A percentile compares a stretch with the other conserved stretches of the same genome.
Evolutionary conservation across 1,140 invertebrate species (phyloP).

Genomic region (Polypedilum vanderplanki): DNA sequence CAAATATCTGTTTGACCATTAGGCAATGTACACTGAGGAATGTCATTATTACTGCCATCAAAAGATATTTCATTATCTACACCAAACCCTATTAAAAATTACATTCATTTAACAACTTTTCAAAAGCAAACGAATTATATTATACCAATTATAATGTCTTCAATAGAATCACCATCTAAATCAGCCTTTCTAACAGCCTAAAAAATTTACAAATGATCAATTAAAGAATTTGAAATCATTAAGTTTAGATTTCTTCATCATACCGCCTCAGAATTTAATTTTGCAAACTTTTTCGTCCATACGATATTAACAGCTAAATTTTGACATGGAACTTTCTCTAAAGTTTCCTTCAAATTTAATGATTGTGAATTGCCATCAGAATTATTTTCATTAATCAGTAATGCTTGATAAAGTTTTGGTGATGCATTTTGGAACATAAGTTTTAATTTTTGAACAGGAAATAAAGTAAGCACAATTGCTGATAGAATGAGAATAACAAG

Average conservation of each 20-base stretch:
- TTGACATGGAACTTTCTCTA: conserved; percentile 56
- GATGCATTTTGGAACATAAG: conserved; percentile 47
- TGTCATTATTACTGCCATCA: conserved; percentile 25
- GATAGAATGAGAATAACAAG: conserved; percentile 51
- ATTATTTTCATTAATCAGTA: conserved; percentile 22
- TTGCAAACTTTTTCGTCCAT: conserved; percentile 66
- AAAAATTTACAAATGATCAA: too few species aligned
- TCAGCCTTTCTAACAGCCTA: conserved; percentile 55
- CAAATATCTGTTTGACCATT: conserved; percentile 49
- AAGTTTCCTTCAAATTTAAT: not conserved
- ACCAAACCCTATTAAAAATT: conserved; percentile 53
- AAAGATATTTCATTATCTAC: conserved; percentile 51
- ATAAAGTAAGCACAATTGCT: conserved; percentile 58
- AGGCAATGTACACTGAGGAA: conserved; percentile 40
- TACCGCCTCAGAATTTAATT: conserved; percentile 68
- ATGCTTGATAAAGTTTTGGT: conserved; percentile 12
- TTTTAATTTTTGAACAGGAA: conserved; percentile 53
- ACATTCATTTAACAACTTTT: too few species aligned
- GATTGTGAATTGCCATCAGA: conserved; percentile 7
- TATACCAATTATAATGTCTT: conserved; percentile 63
- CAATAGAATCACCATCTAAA: conserved; percentile 63
- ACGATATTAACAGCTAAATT: conserved; percentile 58
- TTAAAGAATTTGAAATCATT: too few species aligned
- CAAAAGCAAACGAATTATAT: too few species aligned
- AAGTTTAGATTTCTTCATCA: too few species aligned